These are phyloP conservation scores for Forbesichthys agassizii DNA, from an alignment of 2,113 vertebrate species.

Conservation along the genomic window DNA sequence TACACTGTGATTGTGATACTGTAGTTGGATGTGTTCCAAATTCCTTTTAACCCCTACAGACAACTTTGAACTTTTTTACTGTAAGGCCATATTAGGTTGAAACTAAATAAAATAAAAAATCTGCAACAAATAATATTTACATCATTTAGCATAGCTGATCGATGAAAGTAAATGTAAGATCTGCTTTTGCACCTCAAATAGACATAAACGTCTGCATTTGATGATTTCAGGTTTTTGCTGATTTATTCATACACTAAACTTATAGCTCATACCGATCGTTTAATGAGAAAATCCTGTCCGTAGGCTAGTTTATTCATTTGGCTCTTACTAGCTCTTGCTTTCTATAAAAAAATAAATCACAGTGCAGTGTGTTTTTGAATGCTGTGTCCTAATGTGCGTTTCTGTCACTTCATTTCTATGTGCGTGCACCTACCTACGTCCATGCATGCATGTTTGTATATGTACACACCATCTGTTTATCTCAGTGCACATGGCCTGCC, in stretches of 20 bases:
- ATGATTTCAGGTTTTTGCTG: no score
- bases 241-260: no score
- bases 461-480: conserved; percentile 17
- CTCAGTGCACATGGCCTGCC: conserved; percentile 17
- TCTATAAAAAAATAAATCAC: conserved; percentile 7
- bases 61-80: no score
- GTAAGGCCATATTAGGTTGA: no score
- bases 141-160: no score
- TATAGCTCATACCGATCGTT: no score
- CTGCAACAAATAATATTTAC: no score
- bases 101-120: no score
- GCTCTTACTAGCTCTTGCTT: conserved; percentile 28
- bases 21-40: not conserved
- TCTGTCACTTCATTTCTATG: conserved; percentile 24
- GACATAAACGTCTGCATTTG: no score
- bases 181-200: no score
- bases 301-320: not conserved
- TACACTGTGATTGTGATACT: not conserved
- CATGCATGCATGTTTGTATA: conserved; percentile 32
- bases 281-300: no score
- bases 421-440: conserved; percentile 6
- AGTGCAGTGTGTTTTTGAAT: conserved; percentile 8
- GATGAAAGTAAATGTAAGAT: no score
- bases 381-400: conserved; percentile 15
- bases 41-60: not conserved